Evolutionary conservation across 2,888 invertebrate genomes (phyloP), one percentile per base, ranked within the genome.

Genomic region (Lasioglossum marginatum): DNA sequence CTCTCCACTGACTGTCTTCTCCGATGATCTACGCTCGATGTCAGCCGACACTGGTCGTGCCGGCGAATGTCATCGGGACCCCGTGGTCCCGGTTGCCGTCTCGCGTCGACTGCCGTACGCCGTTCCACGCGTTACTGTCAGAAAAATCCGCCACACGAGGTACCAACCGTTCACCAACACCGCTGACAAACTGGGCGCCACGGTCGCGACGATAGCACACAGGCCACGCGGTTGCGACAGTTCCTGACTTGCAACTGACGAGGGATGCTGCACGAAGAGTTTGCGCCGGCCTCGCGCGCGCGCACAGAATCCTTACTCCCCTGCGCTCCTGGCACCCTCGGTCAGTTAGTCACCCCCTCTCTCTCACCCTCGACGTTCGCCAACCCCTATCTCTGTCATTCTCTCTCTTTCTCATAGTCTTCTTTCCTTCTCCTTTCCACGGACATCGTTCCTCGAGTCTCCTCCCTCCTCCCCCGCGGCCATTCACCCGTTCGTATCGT

Each of bases 171-270:
- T 40, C 78, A 81, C 70, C 71, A 63, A 71, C 82, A 74, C 71
- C 77, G 83, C 23, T 37, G 68, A 66, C 74, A 52, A n/a, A 70
- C 78, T 77, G 34, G 40, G 57, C 83, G 80, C 66, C 23, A 68
- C 68, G 37, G 77, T 82, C 40, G 27, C 45, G 73, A 68, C 70
- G 40, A 74, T 37, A 52, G 3, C 75, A 52, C 81, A 78, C 83
- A 68, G 23, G 76, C 82, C 85, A 87, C 90, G 91, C 91, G 91
- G 82, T 91, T 94, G 93, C 94, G 93, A 93, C 94, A 93, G 93
- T 94, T 93, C 92, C 94, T 92, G 92, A 94, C 89, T 93, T 93
- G 94, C 93, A 93, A 95, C 95, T 95, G 95, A 94, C 92, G 93
- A 90, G 90, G 92, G 94, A 94, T 94, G 94, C 95, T 94, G 95